These are phyloP conservation scores for Odontamblyopus lacepedii DNA, from an alignment of 2,797 vertebrate genomes.

Conservation along the genomic window DNA sequence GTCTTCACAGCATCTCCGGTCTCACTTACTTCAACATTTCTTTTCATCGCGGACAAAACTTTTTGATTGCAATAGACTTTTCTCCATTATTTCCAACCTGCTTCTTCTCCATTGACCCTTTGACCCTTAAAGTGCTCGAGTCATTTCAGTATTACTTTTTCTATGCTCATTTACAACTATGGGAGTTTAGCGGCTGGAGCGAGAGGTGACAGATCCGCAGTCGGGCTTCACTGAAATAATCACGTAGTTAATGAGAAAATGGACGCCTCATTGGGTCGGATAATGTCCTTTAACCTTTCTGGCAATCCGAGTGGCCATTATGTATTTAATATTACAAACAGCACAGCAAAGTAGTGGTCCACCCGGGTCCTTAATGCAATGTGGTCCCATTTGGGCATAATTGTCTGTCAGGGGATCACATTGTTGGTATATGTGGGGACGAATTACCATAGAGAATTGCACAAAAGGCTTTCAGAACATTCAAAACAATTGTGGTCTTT, in stretches of 20 bases:
- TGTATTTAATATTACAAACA: conserved; percentile 17
- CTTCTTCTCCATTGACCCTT: background rate
- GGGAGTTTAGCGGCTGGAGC: conserved; percentile 29
- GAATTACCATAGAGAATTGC: background rate
- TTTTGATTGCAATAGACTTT: background rate
- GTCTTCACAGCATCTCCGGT: background rate
- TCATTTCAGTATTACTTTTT: conserved; percentile 29
- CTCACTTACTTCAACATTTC: background rate
- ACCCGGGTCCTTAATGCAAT: background rate
- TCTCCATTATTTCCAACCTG: background rate
- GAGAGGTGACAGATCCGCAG: conserved; percentile 13
- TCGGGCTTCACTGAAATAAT: conserved; percentile 22
- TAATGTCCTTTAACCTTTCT: conserved; percentile 14
- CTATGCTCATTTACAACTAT: conserved; percentile 20
- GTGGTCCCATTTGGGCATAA: background rate
- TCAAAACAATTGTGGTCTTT: background rate
- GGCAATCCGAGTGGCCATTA: background rate
- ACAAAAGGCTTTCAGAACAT: conserved; percentile 7
- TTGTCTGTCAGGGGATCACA: background rate
- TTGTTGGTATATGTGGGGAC: background rate
- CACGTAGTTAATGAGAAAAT: conserved; percentile 31
- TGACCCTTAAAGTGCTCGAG: conserved; percentile 13
- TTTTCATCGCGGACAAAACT: background rate
- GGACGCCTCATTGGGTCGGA: conserved; percentile 1
- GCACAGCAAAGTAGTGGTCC: background rate